Percentiles rank a stretch among this genome's conserved stretches.
These are phyloP conservation scores for Ganaspis sp. DNA, from an alignment of 1,140 invertebrate genomes.

Conservation along the genomic window DNA sequence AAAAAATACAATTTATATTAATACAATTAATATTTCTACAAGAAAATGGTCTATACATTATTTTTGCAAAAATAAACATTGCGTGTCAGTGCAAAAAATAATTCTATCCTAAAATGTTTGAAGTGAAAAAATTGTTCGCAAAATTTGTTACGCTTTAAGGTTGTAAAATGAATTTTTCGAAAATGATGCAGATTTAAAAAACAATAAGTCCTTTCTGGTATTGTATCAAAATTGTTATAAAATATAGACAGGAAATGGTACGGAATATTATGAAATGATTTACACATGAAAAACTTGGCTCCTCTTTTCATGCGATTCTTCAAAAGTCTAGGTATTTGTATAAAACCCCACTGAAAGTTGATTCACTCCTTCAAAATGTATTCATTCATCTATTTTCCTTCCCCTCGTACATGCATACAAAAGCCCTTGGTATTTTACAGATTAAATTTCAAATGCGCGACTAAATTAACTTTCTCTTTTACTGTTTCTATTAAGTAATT, in stretches of 20 bases:
- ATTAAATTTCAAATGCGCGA: neutral
- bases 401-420: neutral
- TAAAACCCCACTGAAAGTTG: neutral
- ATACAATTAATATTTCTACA: too few relatives aligned
- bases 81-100: too few relatives aligned
- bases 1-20: too few relatives aligned
- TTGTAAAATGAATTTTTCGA: neutral
- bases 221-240: neutral
- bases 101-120: neutral
- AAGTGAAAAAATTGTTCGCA: too few relatives aligned
- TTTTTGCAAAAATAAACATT: too few relatives aligned
- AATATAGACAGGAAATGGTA: slow-evolving; percentile 19
- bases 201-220: neutral
- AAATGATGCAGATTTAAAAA: neutral
- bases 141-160: too few relatives aligned
- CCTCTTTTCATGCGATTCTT: slow-evolving; percentile 63
- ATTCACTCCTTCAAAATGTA: neutral
- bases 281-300: slow-evolving; percentile 63
- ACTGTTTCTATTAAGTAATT: too few relatives aligned
- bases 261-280: slow-evolving; percentile 62
- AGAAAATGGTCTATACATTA: too few relatives aligned
- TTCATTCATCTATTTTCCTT: neutral
- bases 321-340: neutral
- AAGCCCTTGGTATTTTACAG: neutral
- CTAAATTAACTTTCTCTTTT: neutral